Conservation (phyloP, 2,888 invertebrate species). For the Mesorhabditis belari region DNA sequence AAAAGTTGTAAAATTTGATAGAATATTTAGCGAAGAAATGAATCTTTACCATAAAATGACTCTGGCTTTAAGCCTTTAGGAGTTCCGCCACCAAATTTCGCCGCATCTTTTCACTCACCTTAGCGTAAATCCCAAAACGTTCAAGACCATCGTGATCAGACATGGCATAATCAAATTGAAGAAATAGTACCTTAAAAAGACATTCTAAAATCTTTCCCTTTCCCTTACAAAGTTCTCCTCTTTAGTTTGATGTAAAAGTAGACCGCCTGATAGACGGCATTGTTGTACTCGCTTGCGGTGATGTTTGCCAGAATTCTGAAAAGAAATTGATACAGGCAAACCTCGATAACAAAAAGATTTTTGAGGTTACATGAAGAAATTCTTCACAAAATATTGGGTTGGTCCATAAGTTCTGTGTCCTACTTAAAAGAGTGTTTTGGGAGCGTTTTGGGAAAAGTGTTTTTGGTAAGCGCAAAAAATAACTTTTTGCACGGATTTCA, state of each 20-base stretch:
- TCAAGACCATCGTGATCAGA: conserved; percentile 39
- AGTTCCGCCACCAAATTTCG: conserved; percentile 14
- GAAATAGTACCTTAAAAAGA: conserved; percentile 37
- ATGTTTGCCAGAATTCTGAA: conserved; percentile 19
- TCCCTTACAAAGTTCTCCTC: conserved; percentile 71
- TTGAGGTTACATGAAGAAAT: no score
- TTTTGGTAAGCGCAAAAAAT: no score
- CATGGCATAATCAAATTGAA: conserved; percentile 48
- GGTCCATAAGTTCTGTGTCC: no score
- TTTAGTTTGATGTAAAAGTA: conserved; percentile 90
- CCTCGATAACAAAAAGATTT: no score
- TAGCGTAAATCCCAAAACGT: conserved; percentile 41
- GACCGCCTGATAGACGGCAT: conserved; percentile 86
- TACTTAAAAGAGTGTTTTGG: no score
- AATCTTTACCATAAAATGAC: no score
- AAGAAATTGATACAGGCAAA: background rate
- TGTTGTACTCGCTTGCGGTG: conserved; percentile 38
- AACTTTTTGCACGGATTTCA: no score
- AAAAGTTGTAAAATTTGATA: background rate
- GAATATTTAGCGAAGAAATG: no score
- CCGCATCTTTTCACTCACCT: conserved; percentile 6
- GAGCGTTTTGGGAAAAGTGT: no score
- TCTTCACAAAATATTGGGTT: no score
- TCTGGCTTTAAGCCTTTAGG: no score
- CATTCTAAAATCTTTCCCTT: background rate